Evolutionary conservation across 2,888 invertebrate species (phyloP).

Genomic region (Agonopterix alstromeriana): DNA sequence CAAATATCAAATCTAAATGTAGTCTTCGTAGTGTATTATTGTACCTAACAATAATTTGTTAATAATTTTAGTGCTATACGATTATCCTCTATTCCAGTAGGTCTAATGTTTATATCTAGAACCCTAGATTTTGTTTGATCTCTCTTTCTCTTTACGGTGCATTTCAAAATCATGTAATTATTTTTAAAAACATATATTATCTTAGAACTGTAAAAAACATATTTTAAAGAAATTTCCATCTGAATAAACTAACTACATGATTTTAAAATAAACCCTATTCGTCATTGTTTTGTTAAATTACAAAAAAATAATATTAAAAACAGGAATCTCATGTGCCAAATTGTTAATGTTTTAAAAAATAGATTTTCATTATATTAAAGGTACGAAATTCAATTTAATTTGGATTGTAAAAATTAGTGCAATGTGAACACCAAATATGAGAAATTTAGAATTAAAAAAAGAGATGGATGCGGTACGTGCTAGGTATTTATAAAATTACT

Average conservation of each 20-base stretch:
- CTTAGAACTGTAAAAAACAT: too few relatives aligned
- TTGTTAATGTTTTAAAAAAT: slow-evolving; percentile 57
- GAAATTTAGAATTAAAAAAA: slow-evolving; percentile 31
- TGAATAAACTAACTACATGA: too few relatives aligned
- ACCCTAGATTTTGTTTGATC: not conserved
- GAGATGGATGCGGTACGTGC: slow-evolving; percentile 8
- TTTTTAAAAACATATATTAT: too few relatives aligned
- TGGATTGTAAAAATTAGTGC: slow-evolving; percentile 42
- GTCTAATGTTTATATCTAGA: not conserved
- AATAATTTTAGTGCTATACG: not conserved
- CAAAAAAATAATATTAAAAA: slow-evolving; percentile 20
- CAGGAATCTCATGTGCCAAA: slow-evolving; percentile 69
- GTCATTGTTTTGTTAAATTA: too few relatives aligned
- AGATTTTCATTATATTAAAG: slow-evolving; percentile 45
- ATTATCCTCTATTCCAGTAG: slow-evolving; percentile 10
- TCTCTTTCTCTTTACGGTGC: not conserved
- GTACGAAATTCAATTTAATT: slow-evolving; percentile 27
- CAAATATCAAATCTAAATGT: slow-evolving; percentile 27
- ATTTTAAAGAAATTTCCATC: too few relatives aligned
- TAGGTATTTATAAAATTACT: not conserved
- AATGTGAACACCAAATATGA: slow-evolving; percentile 63
- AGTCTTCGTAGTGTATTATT: slow-evolving; percentile 51
- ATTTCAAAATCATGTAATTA: too few relatives aligned
- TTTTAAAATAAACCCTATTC: too few relatives aligned
- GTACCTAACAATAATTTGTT: slow-evolving; percentile 20